Evolutionary conservation across 2,797 vertebrate species (phyloP), one percentile per base, ranked within the genome.

Genomic region (Poeciliopsis turneri): DNA sequence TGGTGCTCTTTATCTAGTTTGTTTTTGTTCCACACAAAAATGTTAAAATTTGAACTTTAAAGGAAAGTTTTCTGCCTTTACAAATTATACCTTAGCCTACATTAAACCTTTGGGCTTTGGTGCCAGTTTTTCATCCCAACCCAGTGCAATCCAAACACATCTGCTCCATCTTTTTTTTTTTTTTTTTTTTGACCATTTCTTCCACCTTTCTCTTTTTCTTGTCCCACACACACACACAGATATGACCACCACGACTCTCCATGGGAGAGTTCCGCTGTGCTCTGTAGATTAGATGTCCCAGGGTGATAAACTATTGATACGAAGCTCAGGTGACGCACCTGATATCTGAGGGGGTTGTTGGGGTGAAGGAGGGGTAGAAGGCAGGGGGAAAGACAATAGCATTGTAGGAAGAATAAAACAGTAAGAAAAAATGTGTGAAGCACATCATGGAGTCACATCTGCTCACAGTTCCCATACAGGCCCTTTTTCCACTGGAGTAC

Each of bases 241-340:
- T 16, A 75, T 70, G 76, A 78, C 74, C 78, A 80, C 66, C 74
- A 33, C 80, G 78, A 41, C 76, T 86, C 90, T 89, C 83, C 86
- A 84, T 3, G 77, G 89, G 93, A 91, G 90, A 86, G 78, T 88
- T 91, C 79, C 77, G 87, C 88, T 84, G 82, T 75, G 73, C 79
- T 91, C 95, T 94, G 95, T 96, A 95, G 95, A 97, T 97, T 95
- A 96, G 95, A 95, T 96, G 95, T 97, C 96, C 92, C 94, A 95
- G 95, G 94, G 93, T 96, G 94, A 97, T 98, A 96, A 98, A 97
- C 90, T 96, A 98, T 98, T 97, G 90, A 98, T 98, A 95, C 87
- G 80, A 89, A 92, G 96, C 94, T 98, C 97, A 95, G 93, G 94
- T 98, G 93, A 92, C 96, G 94, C 94, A 95, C 93, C 92, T 95